A percentile compares a stretch with the other conserved stretches of the same genome.
These are phyloP conservation scores for Acanthis flammea DNA, from an alignment of 2,797 vertebrate species.

Conservation along the genomic window DNA sequence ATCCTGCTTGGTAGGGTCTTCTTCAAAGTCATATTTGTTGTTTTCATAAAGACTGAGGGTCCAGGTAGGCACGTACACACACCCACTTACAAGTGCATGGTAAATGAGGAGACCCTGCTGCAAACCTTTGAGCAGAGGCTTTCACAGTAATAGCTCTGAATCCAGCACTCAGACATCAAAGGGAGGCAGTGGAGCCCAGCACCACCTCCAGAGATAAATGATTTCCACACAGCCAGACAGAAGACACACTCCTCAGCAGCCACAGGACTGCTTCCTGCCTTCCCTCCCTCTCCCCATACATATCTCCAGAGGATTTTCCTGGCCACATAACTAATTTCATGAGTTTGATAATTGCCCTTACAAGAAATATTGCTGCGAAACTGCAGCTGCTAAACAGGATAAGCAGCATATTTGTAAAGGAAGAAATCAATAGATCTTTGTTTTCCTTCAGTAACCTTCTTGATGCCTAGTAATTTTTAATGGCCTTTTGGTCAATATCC, in stretches of 20 bases:
- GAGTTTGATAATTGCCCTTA: neutral
- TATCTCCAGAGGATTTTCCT: neutral
- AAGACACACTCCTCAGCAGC: neutral
- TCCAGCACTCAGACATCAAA: neutral
- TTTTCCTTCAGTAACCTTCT: conserved; percentile 20
- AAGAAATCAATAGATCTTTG: conserved; percentile 37
- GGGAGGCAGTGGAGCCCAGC: neutral
- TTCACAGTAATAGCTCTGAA: neutral
- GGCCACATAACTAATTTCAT: neutral
- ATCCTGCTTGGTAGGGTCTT: neutral
- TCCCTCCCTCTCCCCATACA: neutral
- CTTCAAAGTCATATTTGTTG: neutral
- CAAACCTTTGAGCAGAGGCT: neutral
- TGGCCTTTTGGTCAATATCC: neutral
- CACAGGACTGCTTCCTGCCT: neutral
- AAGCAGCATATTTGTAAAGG: neutral
- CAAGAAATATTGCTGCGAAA: neutral
- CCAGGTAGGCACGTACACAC: accelerated
- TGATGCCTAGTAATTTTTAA: conserved; percentile 22
- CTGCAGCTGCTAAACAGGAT: conserved; percentile 17
- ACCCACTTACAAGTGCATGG: neutral
- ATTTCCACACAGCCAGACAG: neutral
- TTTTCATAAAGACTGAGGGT: neutral
- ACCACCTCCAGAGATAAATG: neutral
- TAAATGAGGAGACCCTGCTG: neutral